Evolutionary conservation across 2,797 vertebrate species (phyloP), one percentile per base, ranked within the genome.

Genomic region (Phrynocephalus forsythii): DNA sequence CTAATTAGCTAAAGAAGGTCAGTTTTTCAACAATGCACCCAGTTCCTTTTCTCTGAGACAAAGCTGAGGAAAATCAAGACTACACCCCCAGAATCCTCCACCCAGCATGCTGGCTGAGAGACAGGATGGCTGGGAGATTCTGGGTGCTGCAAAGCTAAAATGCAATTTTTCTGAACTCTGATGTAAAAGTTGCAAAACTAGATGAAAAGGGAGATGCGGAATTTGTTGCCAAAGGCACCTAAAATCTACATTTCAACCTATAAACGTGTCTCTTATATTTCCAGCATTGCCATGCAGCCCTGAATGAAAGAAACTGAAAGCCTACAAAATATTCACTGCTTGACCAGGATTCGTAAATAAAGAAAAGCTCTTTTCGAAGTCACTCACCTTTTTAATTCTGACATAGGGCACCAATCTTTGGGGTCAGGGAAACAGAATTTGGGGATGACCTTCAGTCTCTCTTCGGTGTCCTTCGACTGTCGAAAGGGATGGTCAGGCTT

Each of bases 391-490:
- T 97, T 97, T 79, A 97, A 96, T 87, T 98, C 96, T 66, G 97
- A 97, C n/a, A 98, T 96, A 69, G 98, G 98, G 82, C 96, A 96
- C 98, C 98, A 99, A 94, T 98, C 98, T 90, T 97, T 96, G 28
- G 97, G 96, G 95, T 99, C 99, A 0, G 99, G 99, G 95, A 99
- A 99, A 95, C 99, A 99, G 96, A 99, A 99, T 90, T 97, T 98
- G 5, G 99, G 99, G 93, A 99, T 99, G 92, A 98, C 98, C 95
- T 97, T 99, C 68, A 99, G 97, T 88, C 98, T 97, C 91, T 99
- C 99, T 91, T 99, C 99, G 0, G 97, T 98, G 87, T 99, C 98
- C 93, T 95, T 98, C 67, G 98, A 98, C 60, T 98, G 95, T 85
- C 97, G 97, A 78, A 98, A 97, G 13, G 97, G 97, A 95, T 98